Conservation (phyloP, 2,797 vertebrate species). For the Liasis olivaceus region DNA sequence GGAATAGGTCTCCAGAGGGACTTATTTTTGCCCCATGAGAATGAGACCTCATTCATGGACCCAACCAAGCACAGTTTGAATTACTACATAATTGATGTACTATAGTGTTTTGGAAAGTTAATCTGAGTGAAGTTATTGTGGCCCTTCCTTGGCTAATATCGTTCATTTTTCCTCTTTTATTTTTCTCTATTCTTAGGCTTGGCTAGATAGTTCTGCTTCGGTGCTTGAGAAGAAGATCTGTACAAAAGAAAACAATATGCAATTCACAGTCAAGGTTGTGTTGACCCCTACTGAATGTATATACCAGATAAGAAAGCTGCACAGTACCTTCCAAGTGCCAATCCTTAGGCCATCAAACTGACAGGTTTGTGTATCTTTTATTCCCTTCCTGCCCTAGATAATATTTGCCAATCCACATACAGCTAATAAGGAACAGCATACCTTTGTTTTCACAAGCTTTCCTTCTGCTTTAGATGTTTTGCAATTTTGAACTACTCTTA, state of each 20-base stretch:
- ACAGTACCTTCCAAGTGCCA: constrained; percentile 9
- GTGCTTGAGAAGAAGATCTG: not conserved
- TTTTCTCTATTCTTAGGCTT: constrained; percentile 32
- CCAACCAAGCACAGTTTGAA: constrained; percentile 59
- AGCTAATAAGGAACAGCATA: constrained; percentile 26
- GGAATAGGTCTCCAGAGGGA: constrained; percentile 51
- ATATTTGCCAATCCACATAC: constrained; percentile 10
- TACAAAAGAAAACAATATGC: constrained; percentile 14
- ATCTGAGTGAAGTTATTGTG: constrained; percentile 38
- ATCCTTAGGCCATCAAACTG: not conserved
- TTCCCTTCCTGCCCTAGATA: not conserved
- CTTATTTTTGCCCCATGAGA: constrained; percentile 41
- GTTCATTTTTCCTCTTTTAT: constrained; percentile 21
- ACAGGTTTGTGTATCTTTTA: constrained; percentile 20
- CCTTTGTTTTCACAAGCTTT: constrained; percentile 24
- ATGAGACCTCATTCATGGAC: constrained; percentile 47
- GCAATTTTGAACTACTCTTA: not conserved
- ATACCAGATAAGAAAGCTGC: rapidly evolving
- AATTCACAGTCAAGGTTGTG: rapidly evolving
- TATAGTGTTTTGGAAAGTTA: constrained; percentile 20
- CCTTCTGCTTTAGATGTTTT: not conserved
- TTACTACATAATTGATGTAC: constrained; percentile 49
- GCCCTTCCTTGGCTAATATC: constrained; percentile 39
- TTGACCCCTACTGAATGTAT: rapidly evolving
- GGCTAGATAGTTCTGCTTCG: constrained; percentile 20